Conservation (phyloP, 2,113 vertebrate genomes). For the Shinisaurus crocodilurus region DNA sequence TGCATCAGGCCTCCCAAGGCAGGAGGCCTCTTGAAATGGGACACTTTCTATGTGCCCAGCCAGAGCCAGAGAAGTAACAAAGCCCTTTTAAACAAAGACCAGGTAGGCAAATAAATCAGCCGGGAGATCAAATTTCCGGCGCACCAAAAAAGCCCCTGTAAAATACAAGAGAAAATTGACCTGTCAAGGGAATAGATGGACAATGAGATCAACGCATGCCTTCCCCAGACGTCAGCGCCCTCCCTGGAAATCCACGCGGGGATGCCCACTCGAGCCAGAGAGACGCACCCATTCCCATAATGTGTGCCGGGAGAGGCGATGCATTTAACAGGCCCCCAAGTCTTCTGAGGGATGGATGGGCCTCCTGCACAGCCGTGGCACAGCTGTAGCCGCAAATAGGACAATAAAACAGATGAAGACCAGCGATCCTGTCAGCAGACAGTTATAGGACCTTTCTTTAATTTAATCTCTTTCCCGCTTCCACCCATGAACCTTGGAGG, state of each 20-base stretch:
- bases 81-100: constrained; percentile 60
- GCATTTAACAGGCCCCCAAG: rapidly evolving
- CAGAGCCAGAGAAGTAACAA: neutral
- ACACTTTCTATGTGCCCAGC: neutral
- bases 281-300: neutral
- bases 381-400: constrained; percentile 39
- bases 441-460: constrained; percentile 61
- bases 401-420: constrained; percentile 64
- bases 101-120: constrained; percentile 67
- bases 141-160: constrained; percentile 61
- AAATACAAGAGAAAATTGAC: constrained; percentile 70
- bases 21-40: neutral
- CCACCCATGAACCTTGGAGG: neutral
- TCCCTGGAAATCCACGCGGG: neutral
- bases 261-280: neutral
- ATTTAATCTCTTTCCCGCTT: constrained; percentile 50
- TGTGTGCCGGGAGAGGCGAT: rapidly evolving
- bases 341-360: neutral
- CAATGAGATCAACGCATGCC: constrained; percentile 11
- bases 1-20: neutral
- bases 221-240: neutral
- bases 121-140: constrained; percentile 50
- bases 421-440: constrained; percentile 58
- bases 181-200: constrained; percentile 71
- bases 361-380: neutral